Percentiles rank a stretch among this genome's conserved stretches.
Conservation (phyloP, 2,113 vertebrate genomes). For the Syngnathoides biaculeatus region DNA sequence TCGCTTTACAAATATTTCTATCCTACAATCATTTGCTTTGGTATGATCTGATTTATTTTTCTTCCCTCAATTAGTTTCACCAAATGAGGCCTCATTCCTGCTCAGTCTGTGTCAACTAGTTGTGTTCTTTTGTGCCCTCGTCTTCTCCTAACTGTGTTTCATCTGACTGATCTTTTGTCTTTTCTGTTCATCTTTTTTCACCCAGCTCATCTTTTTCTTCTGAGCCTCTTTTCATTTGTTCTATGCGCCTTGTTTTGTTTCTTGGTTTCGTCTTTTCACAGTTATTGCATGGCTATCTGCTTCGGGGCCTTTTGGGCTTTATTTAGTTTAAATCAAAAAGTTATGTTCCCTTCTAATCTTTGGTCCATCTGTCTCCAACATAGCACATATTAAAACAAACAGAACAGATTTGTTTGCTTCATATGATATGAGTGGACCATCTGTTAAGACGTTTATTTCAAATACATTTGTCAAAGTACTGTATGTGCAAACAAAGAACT, state of each 20-base stretch:
- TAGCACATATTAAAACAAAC: constrained; percentile 1
- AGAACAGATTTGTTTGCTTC: background rate
- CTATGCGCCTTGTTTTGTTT: background rate
- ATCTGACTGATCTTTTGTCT: background rate
- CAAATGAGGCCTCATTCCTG: background rate
- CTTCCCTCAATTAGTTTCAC: background rate
- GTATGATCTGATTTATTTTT: background rate
- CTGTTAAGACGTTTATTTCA: background rate
- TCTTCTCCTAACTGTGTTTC: background rate
- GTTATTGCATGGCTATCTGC: constrained; percentile 4
- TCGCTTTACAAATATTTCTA: background rate
- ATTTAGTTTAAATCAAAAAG: background rate
- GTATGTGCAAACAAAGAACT: background rate
- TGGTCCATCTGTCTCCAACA: background rate
- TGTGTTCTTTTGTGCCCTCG: background rate
- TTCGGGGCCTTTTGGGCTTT: background rate
- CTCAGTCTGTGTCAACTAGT: background rate
- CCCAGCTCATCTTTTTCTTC: background rate
- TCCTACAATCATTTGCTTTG: background rate
- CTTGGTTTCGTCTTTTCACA: background rate
- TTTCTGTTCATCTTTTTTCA: background rate
- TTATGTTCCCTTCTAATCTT: background rate
- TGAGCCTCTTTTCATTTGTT: background rate
- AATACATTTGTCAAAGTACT: background rate
- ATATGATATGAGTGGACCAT: background rate